phyloP scores from a whole-genome alignment of 2,797 vertebrate genomes.

The Ceyx erithaca region DNA sequence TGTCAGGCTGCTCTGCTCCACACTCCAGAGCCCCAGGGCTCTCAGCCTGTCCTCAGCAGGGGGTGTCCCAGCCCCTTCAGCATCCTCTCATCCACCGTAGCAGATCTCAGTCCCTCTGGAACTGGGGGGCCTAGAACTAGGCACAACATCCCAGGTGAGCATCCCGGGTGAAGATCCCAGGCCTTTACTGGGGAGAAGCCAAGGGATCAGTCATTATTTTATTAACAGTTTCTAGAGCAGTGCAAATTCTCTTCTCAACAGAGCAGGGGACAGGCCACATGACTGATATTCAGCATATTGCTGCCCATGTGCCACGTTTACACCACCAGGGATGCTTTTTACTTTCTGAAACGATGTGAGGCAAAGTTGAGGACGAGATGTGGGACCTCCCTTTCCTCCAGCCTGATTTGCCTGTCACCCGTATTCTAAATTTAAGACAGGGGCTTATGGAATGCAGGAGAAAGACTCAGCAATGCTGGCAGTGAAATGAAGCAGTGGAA shows the following conservation, averaged over 20 bases:
- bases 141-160: too few relatives aligned
- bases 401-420: background rate
- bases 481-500: constrained; percentile 5
- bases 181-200: background rate
- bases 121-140: too few relatives aligned
- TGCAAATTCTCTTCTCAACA: background rate
- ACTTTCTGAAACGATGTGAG: background rate
- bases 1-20: too few relatives aligned
- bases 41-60: too few relatives aligned
- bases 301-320: background rate
- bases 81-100: too few relatives aligned
- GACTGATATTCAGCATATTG: background rate
- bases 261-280: background rate
- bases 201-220: background rate
- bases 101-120: too few relatives aligned
- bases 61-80: too few relatives aligned
- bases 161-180: too few relatives aligned
- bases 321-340: background rate
- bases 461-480: background rate
- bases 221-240: background rate
- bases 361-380: background rate
- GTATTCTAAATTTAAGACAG: background rate
- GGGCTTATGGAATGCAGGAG: background rate
- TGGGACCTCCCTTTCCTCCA: background rate
- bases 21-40: too few relatives aligned